A percentile compares a stretch with the other conserved stretches of the same genome.
These are phyloP conservation scores for Drosophila pachea DNA, from an alignment of 1,140 invertebrate genomes.

Conservation along the genomic window DNA sequence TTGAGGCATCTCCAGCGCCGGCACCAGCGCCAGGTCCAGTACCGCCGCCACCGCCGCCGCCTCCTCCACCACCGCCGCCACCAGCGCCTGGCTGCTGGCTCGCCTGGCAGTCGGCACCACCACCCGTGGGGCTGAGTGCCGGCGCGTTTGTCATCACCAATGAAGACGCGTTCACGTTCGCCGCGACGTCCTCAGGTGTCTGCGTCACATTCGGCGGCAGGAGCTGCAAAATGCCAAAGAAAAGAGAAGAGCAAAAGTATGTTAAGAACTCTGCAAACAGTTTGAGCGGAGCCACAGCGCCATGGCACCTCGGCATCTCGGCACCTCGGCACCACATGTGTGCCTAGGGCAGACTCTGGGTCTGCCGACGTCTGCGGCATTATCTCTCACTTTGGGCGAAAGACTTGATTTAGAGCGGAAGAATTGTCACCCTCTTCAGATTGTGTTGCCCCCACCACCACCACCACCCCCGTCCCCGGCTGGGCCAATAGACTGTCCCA, in stretches of 20 bases:
- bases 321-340: background rate
- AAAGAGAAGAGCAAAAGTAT: background rate
- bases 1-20: constrained; percentile 76
- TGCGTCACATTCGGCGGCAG: constrained; percentile 56
- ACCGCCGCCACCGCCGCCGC: constrained; percentile 33
- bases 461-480: too few species aligned
- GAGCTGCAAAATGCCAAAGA: constrained; percentile 50
- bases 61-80: constrained; percentile 18
- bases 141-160: constrained; percentile 74
- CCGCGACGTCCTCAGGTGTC: constrained; percentile 53
- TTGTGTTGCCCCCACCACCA: background rate
- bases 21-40: constrained; percentile 44
- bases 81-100: constrained; percentile 33
- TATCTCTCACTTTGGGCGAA: constrained; percentile 21
- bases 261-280: background rate
- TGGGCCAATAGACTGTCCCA: background rate
- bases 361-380: constrained; percentile 6
- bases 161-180: constrained; percentile 62
- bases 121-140: constrained; percentile 68
- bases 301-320: background rate
- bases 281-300: constrained; percentile 2
- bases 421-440: constrained; percentile 32
- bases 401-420: constrained; percentile 34
- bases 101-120: constrained; percentile 65
- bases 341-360: background rate